Conservation (phyloP, 2,797 vertebrate species). For the Brachyrhaphis roseni region DNA sequence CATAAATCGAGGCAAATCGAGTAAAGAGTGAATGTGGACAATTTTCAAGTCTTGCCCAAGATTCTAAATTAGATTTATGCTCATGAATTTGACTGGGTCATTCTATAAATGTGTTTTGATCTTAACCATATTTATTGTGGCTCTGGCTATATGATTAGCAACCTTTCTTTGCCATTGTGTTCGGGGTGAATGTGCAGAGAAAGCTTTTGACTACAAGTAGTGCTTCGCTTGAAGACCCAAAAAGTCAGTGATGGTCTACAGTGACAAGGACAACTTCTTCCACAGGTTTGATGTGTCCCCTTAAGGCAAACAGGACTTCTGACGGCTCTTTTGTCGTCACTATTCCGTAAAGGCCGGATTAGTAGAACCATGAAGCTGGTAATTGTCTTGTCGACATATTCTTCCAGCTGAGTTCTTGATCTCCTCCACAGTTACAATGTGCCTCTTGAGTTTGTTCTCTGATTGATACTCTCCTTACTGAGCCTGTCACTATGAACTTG, state of each 20-base stretch:
- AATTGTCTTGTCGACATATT: not conserved
- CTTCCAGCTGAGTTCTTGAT: not conserved
- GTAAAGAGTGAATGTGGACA: not conserved
- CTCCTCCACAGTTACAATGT: not conserved
- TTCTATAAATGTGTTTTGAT: not conserved
- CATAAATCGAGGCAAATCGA: not conserved
- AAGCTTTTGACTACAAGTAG: not conserved
- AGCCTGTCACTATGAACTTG: not conserved
- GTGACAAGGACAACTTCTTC: not conserved
- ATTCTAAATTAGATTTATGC: not conserved
- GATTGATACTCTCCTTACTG: not conserved
- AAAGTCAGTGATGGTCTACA: not conserved
- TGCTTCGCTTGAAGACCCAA: not conserved
- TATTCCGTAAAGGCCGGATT: too few species aligned
- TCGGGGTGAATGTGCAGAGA: not conserved
- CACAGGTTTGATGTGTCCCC: not conserved
- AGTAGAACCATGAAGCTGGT: not conserved
- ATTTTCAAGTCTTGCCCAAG: not conserved
- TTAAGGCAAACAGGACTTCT: not conserved
- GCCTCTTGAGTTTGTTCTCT: not conserved
- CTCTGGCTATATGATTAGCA: not conserved
- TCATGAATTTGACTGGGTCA: not conserved
- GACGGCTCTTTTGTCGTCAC: not conserved
- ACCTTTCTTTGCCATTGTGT: not conserved
- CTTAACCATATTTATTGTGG: not conserved